Evolutionary conservation across 2,797 vertebrate genomes (phyloP).

Genomic region (Pseudomugil gertrudae): DNA sequence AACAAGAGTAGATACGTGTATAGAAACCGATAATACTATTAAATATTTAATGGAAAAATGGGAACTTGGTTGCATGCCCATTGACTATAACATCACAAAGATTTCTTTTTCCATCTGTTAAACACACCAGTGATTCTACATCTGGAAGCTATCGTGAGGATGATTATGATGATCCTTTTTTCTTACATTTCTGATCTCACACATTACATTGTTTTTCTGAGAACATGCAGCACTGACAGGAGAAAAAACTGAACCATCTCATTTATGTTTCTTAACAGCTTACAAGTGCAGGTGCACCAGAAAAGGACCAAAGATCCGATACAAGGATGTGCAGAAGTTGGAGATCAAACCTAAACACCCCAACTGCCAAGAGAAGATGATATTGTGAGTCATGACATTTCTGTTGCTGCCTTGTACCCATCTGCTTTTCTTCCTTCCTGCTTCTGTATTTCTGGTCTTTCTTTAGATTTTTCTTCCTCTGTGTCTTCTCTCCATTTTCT

Average conservation of each 20-base stretch:
- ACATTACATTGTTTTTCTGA: neutral
- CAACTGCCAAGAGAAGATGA: slow-evolving; percentile 97
- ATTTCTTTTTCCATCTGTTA: slow-evolving; percentile 9
- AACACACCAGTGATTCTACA: neutral
- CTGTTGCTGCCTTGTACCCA: neutral
- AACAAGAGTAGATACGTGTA: neutral
- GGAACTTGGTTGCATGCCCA: slow-evolving; percentile 6
- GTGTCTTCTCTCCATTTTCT: neutral
- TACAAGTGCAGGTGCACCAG: slow-evolving; percentile 98
- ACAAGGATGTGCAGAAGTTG: slow-evolving; percentile 97
- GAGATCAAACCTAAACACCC: slow-evolving; percentile 98
- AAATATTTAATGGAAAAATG: slow-evolving; percentile 17
- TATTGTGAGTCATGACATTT: slow-evolving; percentile 87
- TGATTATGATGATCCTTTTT: neutral
- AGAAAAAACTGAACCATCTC: neutral
- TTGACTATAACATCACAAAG: slow-evolving; percentile 2
- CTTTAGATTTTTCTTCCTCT: neutral
- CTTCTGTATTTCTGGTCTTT: neutral
- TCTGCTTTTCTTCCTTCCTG: too few species aligned
- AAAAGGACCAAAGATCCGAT: slow-evolving; percentile 98
- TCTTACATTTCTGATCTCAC: neutral
- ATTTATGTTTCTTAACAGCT: slow-evolving; percentile 76
- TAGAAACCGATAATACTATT: neutral
- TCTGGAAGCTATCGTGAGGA: slow-evolving; percentile 10
- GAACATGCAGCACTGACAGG: neutral